A percentile compares a stretch with the other conserved stretches of the same genome.
Conservation (phyloP, 2,888 invertebrate genomes). For the Sceliomorpha sp. region DNA sequence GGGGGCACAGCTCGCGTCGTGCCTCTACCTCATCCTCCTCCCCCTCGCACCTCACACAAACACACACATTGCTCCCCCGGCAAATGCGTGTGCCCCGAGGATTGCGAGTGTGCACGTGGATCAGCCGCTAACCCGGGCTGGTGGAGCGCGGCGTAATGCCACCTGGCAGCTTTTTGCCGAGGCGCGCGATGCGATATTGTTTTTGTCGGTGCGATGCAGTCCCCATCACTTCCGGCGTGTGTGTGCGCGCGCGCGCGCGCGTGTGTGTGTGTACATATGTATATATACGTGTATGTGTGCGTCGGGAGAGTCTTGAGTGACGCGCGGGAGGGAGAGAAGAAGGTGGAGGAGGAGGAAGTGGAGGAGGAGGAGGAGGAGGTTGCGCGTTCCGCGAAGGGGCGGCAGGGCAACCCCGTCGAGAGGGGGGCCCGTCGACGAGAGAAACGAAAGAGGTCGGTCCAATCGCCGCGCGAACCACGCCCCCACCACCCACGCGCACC, state of each 20-base stretch:
- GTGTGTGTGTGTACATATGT: no score
- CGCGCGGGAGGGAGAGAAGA: not conserved
- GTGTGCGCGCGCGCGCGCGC: no score
- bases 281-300: no score
- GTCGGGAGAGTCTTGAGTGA: no score
- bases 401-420: no score
- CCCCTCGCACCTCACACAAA: no score
- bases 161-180: slow-evolving; percentile 78
- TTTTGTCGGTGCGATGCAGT: slow-evolving; percentile 67
- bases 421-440: no score
- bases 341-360: slow-evolving; percentile 39
- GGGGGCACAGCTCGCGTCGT: no score
- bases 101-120: slow-evolving; percentile 37
- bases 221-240: slow-evolving; percentile 72
- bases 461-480: slow-evolving; percentile 70
- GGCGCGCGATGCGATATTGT: slow-evolving; percentile 74
- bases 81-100: no score
- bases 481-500: slow-evolving; percentile 80
- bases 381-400: no score
- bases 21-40: no score
- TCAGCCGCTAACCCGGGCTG: slow-evolving; percentile 70
- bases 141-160: slow-evolving; percentile 75
- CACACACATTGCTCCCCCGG: slow-evolving; percentile 4
- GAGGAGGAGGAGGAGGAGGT: no score
- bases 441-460: slow-evolving; percentile 65